Evolutionary conservation across 2,888 invertebrate genomes (phyloP), one percentile per base, ranked within the genome.

Genomic region (Thecophora atra): DNA sequence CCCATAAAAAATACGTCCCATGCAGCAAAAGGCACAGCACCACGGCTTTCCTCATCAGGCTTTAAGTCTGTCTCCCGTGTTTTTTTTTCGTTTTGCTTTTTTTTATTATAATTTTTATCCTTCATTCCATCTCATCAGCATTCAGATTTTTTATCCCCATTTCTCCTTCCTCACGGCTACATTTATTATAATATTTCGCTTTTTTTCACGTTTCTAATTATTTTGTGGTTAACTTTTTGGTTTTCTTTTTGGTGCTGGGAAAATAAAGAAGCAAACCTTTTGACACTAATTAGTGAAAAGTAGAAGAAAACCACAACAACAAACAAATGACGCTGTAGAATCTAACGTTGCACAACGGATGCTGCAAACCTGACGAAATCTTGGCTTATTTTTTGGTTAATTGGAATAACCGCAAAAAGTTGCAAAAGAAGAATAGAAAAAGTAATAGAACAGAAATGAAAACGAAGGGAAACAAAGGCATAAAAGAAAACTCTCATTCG

Each of bases 271-370:
- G 47, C 19, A 4, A 21, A 54, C 19, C 54, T 52, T 67, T 54
- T 67, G 66, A 67, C 67, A 67, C 56, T 67, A 56, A 67, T 56
- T 67, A 67, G 42, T 37, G 37, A 37, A 67, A 67, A 56, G 17
- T 37, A 19, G 42, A 37, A 67, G n/a, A 37, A 64, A 64, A 64
- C 63, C 42, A 44, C 13, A 62, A 62, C n/a, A 37, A 62, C n/a
- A 62, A 37, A 37, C 4, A 37, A 37, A 37, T 37, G 11, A 37
- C 37, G 37, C 11, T 6, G 11, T 6, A 37, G 37, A 37, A 37
- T 37, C 37, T 37, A 37, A 37, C 37, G 37, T 37, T 37, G 11
- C 6, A 37, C 37, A 37, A 37, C 37, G 19, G 52, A 52, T n/a
- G n/a, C 52, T 21, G 8, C 3, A 52, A 52, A 52, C 19, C n/a